A percentile compares a stretch with the other conserved stretches of the same genome.
Conservation (phyloP, 2,113 vertebrate genomes). For the Ailurus styani region DNA sequence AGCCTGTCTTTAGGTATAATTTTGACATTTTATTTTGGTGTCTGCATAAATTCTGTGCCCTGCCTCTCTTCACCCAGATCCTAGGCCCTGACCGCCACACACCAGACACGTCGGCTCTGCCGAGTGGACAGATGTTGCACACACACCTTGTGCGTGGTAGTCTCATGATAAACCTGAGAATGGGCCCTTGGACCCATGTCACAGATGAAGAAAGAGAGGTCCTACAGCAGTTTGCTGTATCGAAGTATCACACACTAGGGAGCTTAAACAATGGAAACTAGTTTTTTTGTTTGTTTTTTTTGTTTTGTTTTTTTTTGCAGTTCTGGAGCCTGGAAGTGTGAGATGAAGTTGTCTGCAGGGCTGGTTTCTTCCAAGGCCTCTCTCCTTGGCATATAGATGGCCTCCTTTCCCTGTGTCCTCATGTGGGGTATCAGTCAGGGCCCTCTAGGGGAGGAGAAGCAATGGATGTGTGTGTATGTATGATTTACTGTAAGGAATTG, state of each 20-base stretch:
- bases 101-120: neutral
- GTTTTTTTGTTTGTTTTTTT: too few species aligned
- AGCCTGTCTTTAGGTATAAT: neutral
- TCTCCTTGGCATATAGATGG: neutral
- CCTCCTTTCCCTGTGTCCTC: neutral
- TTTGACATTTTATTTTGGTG: neutral
- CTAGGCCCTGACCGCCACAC: neutral
- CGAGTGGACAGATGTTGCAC: fast-evolving
- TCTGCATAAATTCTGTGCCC: neutral
- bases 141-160: neutral
- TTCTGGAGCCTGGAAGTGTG: neutral
- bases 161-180: fast-evolving
- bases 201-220: too few species aligned
- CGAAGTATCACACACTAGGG: fast-evolving
- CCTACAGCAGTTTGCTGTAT: fast-evolving
- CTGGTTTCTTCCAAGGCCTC: neutral
- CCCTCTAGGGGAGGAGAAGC: neutral
- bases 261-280: neutral
- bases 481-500: neutral
- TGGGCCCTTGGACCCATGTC: neutral
- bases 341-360: fast-evolving
- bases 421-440: fast-evolving
- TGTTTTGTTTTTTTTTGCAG: fast-evolving
- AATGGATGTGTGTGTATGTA: neutral
- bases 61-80: neutral